phyloP scores from a whole-genome alignment of 1,140 invertebrate genomes.

The Rhyacophila brunnea region DNA sequence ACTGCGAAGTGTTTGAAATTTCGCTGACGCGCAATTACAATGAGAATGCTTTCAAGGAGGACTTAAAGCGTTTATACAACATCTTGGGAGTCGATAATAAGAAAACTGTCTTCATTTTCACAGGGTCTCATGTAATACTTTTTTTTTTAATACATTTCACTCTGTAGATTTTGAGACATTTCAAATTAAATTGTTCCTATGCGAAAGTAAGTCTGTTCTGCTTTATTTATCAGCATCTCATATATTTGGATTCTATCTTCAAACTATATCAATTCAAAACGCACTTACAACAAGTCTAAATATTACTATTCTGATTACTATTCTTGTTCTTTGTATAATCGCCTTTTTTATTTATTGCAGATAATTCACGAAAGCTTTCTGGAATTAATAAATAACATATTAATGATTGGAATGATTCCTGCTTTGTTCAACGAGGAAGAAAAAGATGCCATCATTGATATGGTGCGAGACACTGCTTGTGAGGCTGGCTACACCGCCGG shows the following conservation, averaged over 20 bases:
- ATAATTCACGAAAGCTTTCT: constrained; percentile 78
- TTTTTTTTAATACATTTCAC: neutral
- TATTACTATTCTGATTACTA: neutral
- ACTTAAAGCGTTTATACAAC: constrained; percentile 78
- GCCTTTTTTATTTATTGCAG: constrained; percentile 36
- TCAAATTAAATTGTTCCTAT: too few relatives aligned
- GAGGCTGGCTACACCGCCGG: constrained; percentile 67
- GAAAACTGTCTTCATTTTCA: constrained; percentile 80
- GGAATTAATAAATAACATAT: constrained; percentile 87
- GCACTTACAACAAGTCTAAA: neutral
- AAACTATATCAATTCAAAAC: too few relatives aligned
- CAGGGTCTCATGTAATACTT: constrained; percentile 66
- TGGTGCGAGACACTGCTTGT: constrained; percentile 63
- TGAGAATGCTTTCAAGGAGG: constrained; percentile 78
- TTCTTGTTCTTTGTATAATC: neutral
- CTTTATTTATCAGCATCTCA: too few relatives aligned
- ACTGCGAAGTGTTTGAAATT: constrained; percentile 71
- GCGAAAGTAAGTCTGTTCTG: too few relatives aligned
- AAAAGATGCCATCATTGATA: constrained; percentile 72
- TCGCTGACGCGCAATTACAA: constrained; percentile 77
- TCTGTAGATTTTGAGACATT: neutral
- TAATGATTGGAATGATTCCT: constrained; percentile 82
- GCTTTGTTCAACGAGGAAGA: constrained; percentile 84
- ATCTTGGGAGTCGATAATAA: constrained; percentile 75
- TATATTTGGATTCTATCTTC: constrained; percentile 3